phyloP scores from a whole-genome alignment of 2,888 invertebrate genomes.

The Athalia cordata region DNA sequence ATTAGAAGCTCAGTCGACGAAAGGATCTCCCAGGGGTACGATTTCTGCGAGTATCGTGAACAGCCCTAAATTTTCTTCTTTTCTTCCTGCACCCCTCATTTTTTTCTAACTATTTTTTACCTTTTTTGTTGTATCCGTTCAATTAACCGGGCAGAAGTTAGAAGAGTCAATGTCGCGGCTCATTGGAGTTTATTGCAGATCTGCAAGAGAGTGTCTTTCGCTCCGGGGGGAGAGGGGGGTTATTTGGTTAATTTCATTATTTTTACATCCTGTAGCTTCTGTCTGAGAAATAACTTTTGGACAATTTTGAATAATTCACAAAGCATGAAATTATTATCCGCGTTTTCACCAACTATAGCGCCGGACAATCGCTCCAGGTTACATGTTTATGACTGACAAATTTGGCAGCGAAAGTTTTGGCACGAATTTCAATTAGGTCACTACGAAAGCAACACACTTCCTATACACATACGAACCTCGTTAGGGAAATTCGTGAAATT shows the following conservation, averaged over 20 bases:
- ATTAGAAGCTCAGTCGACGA: slow-evolving; percentile 40
- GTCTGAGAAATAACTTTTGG: too few relatives aligned
- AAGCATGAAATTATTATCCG: not conserved
- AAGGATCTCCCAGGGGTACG: slow-evolving; percentile 28
- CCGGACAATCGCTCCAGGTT: slow-evolving; percentile 16
- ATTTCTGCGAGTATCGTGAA: slow-evolving; percentile 18
- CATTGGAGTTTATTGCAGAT: slow-evolving; percentile 32
- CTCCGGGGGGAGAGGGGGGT: too few relatives aligned
- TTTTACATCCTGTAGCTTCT: not conserved
- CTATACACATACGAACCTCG: not conserved
- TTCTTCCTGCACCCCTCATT: not conserved
- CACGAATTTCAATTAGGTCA: slow-evolving; percentile 40
- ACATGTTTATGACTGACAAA: slow-evolving; percentile 11
- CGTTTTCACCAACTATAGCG: not conserved
- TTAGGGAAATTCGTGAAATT: not conserved
- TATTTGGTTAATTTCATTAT: not conserved
- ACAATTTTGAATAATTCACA: too few relatives aligned
- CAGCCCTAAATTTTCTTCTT: slow-evolving; percentile 3
- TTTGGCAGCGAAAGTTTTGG: slow-evolving; percentile 35
- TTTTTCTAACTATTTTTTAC: not conserved
- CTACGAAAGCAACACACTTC: not conserved
- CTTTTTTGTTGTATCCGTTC: not conserved
- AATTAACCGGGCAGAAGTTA: slow-evolving; percentile 34
- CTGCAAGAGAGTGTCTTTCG: not conserved
- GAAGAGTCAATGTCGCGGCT: slow-evolving; percentile 36